Conservation (phyloP, 1,140 invertebrate species). For the Caenorhabditis remanei region DNA sequence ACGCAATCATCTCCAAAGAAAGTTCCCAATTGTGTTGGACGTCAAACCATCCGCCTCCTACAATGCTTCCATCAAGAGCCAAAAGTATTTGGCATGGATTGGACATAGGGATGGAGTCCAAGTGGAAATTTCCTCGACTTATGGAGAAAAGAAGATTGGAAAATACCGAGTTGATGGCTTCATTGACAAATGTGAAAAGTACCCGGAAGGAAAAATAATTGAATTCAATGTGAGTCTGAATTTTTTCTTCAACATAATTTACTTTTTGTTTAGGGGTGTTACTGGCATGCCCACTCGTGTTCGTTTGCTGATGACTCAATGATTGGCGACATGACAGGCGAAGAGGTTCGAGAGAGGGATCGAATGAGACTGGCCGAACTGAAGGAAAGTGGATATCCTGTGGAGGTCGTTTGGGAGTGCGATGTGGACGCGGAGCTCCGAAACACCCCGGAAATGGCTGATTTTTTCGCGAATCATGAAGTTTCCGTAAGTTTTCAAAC, state of each 20-base stretch:
- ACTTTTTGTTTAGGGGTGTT: no score
- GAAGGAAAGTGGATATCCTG: background rate
- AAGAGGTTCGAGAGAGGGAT: background rate
- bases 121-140: no score
- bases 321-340: background rate
- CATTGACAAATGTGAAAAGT: no score
- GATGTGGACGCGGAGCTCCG: background rate
- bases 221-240: no score
- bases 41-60: background rate
- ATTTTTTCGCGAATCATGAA: background rate
- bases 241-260: no score
- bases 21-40: background rate
- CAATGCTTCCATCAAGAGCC: background rate
- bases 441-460: background rate
- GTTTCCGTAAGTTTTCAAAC: background rate
- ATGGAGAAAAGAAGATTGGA: no score
- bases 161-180: no score
- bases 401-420: background rate
- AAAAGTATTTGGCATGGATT: background rate
- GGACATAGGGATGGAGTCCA: no score
- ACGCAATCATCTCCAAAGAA: background rate
- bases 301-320: background rate
- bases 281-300: background rate
- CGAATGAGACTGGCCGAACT: background rate
- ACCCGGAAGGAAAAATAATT: no score